Percentiles rank a stretch among this genome's conserved stretches.
These are phyloP conservation scores for Ginglymostoma cirratum DNA, from an alignment of 2,113 vertebrate species.

Conservation along the genomic window DNA sequence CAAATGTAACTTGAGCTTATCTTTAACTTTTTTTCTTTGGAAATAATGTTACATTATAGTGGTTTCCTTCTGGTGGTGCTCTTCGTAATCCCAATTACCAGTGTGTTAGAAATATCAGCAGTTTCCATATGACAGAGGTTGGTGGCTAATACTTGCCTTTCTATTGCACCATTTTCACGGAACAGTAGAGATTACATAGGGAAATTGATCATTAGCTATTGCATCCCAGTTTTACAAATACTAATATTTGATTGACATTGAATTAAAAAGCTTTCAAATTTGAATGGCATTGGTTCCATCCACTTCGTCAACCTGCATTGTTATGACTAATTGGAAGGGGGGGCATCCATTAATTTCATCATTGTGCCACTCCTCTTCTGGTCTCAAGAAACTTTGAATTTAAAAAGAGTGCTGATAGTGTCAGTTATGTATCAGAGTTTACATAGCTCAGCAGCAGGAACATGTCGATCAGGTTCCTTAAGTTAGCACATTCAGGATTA, in stretches of 20 bases:
- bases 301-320: background rate
- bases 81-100: background rate
- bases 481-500: no score
- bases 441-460: no score
- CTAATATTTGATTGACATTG: background rate
- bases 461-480: no score
- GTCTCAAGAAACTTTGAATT: no score
- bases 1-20: background rate
- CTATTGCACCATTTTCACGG: background rate
- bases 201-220: background rate
- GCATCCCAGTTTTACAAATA: background rate
- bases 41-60: background rate
- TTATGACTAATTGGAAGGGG: no score
- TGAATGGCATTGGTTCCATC: background rate
- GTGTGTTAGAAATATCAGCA: background rate
- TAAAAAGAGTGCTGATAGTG: no score
- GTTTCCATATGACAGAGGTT: background rate
- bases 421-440: no score
- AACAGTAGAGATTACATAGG: background rate
- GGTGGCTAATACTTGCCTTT: background rate
- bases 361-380: no score
- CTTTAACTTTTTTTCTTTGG: background rate
- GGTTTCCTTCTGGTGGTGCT: background rate
- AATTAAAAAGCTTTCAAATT: background rate
- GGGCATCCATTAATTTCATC: no score